phyloP scores from a whole-genome alignment of 2,888 invertebrate genomes.

The Dasysyrphus albostriatus region DNA sequence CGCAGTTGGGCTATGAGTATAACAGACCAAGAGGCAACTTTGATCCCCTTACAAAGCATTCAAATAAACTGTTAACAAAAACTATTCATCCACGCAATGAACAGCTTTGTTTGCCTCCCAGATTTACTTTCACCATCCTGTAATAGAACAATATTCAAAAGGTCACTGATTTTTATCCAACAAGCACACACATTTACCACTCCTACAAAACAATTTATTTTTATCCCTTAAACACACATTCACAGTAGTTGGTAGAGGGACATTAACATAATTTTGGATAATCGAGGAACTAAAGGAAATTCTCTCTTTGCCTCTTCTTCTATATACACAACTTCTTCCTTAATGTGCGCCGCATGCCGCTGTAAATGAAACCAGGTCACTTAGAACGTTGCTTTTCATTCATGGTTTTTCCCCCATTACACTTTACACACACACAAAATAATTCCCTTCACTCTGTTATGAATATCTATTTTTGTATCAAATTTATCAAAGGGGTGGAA shows the following conservation, averaged over 20 bases:
- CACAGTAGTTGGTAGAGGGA: neutral
- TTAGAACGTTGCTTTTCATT: conserved; percentile 16
- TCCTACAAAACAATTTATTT: neutral
- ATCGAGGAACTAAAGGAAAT: conserved; percentile 28
- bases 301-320: neutral
- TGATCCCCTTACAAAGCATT: no score
- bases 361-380: conserved; percentile 37
- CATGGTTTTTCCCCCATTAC: conserved; percentile 2
- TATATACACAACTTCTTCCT: neutral
- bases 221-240: neutral
- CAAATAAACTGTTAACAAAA: no score
- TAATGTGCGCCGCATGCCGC: neutral
- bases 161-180: neutral
- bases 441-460: neutral
- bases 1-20: no score
- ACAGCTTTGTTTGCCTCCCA: no score
- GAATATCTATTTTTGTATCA: conserved; percentile 33
- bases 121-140: no score
- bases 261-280: conserved; percentile 24
- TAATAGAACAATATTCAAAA: neutral
- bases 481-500: conserved; percentile 32
- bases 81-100: no score
- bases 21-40: no score
- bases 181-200: neutral
- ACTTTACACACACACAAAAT: conserved; percentile 10